A percentile compares a stretch with the other conserved stretches of the same genome.
Evolutionary conservation across 2,113 vertebrate genomes (phyloP).

Genomic region (Dasyurus viverrinus): DNA sequence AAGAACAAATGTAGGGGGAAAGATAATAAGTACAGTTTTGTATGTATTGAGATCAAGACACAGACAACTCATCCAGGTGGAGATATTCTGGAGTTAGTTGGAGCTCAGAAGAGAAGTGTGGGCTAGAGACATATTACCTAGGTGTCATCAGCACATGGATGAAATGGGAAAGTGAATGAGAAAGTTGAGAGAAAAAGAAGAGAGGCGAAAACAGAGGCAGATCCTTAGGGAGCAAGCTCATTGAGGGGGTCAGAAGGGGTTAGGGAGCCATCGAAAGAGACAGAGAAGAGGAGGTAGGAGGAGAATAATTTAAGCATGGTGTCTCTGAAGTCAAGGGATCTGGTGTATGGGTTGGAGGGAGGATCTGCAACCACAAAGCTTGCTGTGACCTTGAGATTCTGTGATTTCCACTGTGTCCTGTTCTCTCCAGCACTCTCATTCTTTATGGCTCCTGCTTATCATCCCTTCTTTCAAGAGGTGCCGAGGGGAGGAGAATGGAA

Average conservation of each 20-base stretch:
- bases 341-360: not conserved
- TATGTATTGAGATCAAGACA: not conserved
- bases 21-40: not conserved
- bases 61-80: not conserved
- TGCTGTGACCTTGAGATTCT: not conserved
- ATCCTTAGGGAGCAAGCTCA: not conserved
- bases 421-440: not conserved
- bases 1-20: not conserved
- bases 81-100: not conserved
- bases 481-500: not conserved
- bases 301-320: not conserved
- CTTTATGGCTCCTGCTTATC: not conserved
- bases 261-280: not conserved
- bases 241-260: not conserved
- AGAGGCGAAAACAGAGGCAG: not conserved
- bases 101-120: not conserved
- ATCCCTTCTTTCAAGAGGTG: not conserved
- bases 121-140: not conserved
- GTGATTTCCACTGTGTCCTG: not conserved
- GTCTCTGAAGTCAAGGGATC: not conserved
- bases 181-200: not conserved
- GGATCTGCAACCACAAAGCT: not conserved
- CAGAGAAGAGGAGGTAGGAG: not conserved
- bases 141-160: not conserved
- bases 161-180: not conserved